phyloP scores from a whole-genome alignment of 2,888 invertebrate species.

The Eledone cirrhosa region DNA sequence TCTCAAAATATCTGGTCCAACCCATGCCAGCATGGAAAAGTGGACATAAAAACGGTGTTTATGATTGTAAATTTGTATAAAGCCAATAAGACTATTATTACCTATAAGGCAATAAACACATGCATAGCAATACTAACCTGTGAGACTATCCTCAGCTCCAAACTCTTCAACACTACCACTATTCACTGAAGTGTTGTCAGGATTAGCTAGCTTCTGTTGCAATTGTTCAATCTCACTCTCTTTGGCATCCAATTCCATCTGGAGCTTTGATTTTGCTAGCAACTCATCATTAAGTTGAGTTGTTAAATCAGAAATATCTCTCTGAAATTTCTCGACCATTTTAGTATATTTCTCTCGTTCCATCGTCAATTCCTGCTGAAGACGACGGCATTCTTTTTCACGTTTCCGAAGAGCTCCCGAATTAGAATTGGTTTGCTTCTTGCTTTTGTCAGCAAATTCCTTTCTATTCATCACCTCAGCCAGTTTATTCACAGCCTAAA shows the following conservation, averaged over 20 bases:
- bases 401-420: slow-evolving; percentile 81
- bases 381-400: slow-evolving; percentile 92
- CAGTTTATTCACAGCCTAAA: slow-evolving; percentile 95
- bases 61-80: too few species aligned
- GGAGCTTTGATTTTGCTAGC: slow-evolving; percentile 75
- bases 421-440: slow-evolving; percentile 71
- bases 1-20: too few species aligned
- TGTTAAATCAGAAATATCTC: slow-evolving; percentile 86
- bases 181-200: slow-evolving; percentile 89
- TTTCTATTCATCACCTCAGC: slow-evolving; percentile 97
- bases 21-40: too few species aligned
- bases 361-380: slow-evolving; percentile 91
- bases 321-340: slow-evolving; percentile 82
- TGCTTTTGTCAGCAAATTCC: slow-evolving; percentile 72
- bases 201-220: slow-evolving; percentile 80
- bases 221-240: slow-evolving; percentile 95
- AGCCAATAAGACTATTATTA: too few species aligned
- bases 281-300: slow-evolving; percentile 77
- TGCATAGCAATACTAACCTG: too few species aligned
- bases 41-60: too few species aligned
- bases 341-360: slow-evolving; percentile 95
- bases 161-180: slow-evolving; percentile 72
- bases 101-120: too few species aligned
- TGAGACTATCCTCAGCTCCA: background rate
- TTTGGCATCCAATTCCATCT: slow-evolving; percentile 97